phyloP scores from a whole-genome alignment of 2,797 vertebrate genomes.

The Rhincodon typus region DNA sequence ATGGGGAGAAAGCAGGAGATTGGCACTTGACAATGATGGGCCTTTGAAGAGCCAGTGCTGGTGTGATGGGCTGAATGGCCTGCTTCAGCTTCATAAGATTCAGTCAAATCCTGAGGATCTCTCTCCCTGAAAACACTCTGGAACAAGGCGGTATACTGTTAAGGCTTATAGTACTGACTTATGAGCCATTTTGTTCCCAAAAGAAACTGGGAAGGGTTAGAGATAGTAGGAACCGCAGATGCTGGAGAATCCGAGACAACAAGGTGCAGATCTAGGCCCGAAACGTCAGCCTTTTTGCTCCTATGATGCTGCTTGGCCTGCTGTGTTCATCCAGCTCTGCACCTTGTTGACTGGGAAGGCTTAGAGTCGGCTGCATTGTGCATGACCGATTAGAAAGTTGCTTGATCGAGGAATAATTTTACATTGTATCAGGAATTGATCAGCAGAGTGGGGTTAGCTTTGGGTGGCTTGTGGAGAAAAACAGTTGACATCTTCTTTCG shows the following conservation, averaged over 20 bases:
- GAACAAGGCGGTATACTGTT: neutral
- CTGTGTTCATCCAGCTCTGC: too few species aligned
- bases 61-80: too few species aligned
- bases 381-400: neutral
- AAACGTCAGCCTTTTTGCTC: too few species aligned
- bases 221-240: too few species aligned
- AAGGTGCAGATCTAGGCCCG: too few species aligned
- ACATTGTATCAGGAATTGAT: neutral
- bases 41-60: too few species aligned
- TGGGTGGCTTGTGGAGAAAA: neutral
- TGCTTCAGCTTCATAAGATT: too few species aligned
- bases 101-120: too few species aligned
- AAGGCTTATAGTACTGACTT: neutral
- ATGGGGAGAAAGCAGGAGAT: too few species aligned
- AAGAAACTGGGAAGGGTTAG: neutral
- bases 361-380: neutral
- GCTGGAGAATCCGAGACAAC: too few species aligned
- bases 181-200: neutral
- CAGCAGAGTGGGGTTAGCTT: neutral
- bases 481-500: neutral
- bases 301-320: too few species aligned
- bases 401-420: neutral
- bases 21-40: too few species aligned
- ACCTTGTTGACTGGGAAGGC: neutral
- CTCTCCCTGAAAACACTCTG: neutral